These are phyloP conservation scores for Arion vulgaris DNA, from an alignment of 1,140 invertebrate species.

Conservation along the genomic window DNA sequence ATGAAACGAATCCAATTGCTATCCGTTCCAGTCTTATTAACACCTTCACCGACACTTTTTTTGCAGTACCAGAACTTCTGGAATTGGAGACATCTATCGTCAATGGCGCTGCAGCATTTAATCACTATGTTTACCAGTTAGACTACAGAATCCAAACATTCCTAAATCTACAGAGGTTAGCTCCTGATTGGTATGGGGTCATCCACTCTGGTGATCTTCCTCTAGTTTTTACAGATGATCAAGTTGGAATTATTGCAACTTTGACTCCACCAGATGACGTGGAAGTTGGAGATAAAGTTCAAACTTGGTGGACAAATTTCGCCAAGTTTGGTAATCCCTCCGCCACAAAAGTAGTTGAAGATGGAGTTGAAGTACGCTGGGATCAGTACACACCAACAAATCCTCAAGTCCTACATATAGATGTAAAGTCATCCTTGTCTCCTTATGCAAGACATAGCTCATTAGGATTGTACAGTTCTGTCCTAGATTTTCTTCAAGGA, in stretches of 20 bases:
- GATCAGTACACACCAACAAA: background rate
- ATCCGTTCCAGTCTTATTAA: background rate
- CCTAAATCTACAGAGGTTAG: background rate
- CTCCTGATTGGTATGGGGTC: background rate
- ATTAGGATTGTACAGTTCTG: background rate
- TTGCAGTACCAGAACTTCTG: background rate
- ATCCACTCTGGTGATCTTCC: constrained; percentile 10
- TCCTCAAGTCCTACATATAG: background rate
- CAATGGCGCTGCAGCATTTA: background rate
- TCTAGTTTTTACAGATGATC: constrained; percentile 1
- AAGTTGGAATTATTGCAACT: background rate
- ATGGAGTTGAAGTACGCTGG: background rate
- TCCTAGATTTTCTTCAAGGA: background rate
- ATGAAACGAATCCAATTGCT: background rate
- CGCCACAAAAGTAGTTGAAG: background rate
- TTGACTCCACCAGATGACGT: background rate
- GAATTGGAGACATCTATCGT: background rate
- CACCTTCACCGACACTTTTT: background rate
- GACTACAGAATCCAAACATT: background rate
- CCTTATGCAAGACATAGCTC: background rate
- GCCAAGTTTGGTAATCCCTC: constrained; percentile 31
- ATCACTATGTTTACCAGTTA: background rate
- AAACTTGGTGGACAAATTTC: constrained; percentile 22
- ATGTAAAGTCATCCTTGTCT: background rate
- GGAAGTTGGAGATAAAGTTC: background rate